Evolutionary conservation across 2,113 vertebrate species (phyloP).

Genomic region (Cebidichthys violaceus): DNA sequence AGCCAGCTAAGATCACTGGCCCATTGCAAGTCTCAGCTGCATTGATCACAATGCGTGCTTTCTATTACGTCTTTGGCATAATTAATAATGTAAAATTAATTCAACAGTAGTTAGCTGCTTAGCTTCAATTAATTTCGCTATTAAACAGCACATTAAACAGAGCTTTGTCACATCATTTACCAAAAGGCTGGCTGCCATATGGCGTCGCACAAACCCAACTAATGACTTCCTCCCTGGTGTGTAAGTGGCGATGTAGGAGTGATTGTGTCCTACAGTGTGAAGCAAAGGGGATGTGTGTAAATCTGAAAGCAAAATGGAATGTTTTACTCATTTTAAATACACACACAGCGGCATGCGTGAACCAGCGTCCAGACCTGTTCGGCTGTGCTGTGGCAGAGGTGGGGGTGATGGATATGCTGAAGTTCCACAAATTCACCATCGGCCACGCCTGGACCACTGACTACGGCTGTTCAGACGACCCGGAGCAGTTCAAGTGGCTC

Average conservation of each 20-base stretch:
- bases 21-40: background rate
- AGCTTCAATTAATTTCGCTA: slow-evolving; percentile 60
- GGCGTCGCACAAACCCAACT: slow-evolving; percentile 39
- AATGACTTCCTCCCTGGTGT: slow-evolving; percentile 37
- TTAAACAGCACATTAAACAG: slow-evolving; percentile 66
- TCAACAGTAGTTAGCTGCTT: slow-evolving; percentile 52
- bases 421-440: slow-evolving; percentile 97
- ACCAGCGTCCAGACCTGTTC: slow-evolving; percentile 94
- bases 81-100: slow-evolving; percentile 57
- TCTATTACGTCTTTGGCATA: slow-evolving; percentile 18
- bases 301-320: background rate
- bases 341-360: slow-evolving; percentile 89
- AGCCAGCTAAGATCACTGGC: background rate
- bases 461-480: slow-evolving; percentile 90
- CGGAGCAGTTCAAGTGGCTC: slow-evolving; percentile 93
- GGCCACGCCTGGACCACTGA: slow-evolving; percentile 98
- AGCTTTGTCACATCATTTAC: slow-evolving; percentile 53
- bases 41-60: slow-evolving; percentile 5
- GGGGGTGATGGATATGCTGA: slow-evolving; percentile 98
- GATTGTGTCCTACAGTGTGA: slow-evolving; percentile 12
- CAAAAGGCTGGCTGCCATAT: slow-evolving; percentile 55
- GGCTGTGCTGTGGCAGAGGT: slow-evolving; percentile 95
- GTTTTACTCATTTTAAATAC: background rate
- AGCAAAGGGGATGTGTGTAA: background rate
- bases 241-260: slow-evolving; percentile 31